phyloP scores from a whole-genome alignment of 2,888 invertebrate species.

The Phyto melanocephala region DNA sequence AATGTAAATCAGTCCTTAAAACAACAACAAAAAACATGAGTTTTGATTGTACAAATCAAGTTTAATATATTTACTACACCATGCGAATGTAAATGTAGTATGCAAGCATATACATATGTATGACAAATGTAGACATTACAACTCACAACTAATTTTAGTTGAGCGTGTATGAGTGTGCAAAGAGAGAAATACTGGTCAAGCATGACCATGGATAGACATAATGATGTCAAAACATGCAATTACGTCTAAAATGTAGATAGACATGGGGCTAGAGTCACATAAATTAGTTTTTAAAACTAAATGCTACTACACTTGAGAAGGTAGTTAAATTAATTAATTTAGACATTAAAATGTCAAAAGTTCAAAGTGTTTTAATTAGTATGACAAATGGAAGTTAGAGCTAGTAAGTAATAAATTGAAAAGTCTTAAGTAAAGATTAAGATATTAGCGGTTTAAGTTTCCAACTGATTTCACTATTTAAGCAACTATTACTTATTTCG shows the following conservation, averaged over 20 bases:
- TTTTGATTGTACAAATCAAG: conserved; percentile 60
- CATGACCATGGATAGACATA: conserved; percentile 7
- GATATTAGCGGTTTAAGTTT: too few relatives aligned
- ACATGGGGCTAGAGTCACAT: neutral
- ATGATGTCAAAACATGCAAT: conserved; percentile 55
- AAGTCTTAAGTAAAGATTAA: too few relatives aligned
- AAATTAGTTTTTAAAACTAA: neutral
- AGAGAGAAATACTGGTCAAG: neutral
- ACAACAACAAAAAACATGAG: conserved; percentile 44
- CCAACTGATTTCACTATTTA: too few relatives aligned
- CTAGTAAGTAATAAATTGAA: too few relatives aligned
- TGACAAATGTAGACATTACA: too few relatives aligned
- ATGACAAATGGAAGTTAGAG: neutral
- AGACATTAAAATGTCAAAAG: neutral
- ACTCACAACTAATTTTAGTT: neutral
- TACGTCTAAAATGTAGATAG: neutral
- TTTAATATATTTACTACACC: conserved; percentile 9
- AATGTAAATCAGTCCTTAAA: conserved; percentile 58
- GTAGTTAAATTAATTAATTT: conserved; percentile 8
- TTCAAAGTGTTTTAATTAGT: neutral
- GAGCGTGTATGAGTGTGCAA: neutral
- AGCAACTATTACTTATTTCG: too few relatives aligned
- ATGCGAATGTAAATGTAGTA: too few relatives aligned
- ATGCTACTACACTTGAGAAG: conserved; percentile 3
- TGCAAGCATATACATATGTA: neutral